Conservation (phyloP, 1,140 invertebrate genomes). For the Helicoverpa zea region DNA sequence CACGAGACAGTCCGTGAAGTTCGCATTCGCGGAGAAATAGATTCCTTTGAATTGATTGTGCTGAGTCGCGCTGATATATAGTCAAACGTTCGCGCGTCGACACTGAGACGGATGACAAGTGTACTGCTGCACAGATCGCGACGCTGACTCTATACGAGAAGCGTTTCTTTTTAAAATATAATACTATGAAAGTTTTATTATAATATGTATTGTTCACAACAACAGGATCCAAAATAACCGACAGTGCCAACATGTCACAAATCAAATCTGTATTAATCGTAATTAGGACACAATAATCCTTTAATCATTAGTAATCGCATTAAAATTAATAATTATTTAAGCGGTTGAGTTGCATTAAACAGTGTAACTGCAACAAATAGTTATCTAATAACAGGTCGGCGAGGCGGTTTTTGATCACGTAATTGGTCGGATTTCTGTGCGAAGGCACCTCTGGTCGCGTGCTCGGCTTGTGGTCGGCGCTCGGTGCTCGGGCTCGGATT, state of each 20-base stretch:
- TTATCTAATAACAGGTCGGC: constrained; percentile 4
- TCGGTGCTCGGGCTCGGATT: constrained; percentile 34
- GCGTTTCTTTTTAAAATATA: no score
- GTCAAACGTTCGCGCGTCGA: background rate
- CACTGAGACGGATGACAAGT: background rate
- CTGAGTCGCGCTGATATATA: background rate
- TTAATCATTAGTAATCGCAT: no score
- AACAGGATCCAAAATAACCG: no score
- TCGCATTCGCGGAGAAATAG: background rate
- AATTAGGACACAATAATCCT: no score
- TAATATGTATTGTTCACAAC: no score
- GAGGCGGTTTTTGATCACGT: constrained; percentile 19
- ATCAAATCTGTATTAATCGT: no score
- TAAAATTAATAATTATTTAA: background rate
- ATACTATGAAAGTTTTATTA: no score
- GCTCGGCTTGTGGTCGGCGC: constrained; percentile 11
- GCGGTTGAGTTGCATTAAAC: background rate
- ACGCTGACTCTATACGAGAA: background rate
- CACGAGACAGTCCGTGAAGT: constrained; percentile 10
- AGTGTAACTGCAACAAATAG: background rate
- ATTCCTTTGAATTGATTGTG: background rate
- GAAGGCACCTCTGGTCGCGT: background rate
- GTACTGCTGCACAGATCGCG: background rate
- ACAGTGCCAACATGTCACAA: no score
- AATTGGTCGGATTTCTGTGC: constrained; percentile 12